A percentile compares a stretch with the other conserved stretches of the same genome.
These are phyloP conservation scores for Tapirus terrestris DNA, from an alignment of 2,113 vertebrate species.

Conservation along the genomic window DNA sequence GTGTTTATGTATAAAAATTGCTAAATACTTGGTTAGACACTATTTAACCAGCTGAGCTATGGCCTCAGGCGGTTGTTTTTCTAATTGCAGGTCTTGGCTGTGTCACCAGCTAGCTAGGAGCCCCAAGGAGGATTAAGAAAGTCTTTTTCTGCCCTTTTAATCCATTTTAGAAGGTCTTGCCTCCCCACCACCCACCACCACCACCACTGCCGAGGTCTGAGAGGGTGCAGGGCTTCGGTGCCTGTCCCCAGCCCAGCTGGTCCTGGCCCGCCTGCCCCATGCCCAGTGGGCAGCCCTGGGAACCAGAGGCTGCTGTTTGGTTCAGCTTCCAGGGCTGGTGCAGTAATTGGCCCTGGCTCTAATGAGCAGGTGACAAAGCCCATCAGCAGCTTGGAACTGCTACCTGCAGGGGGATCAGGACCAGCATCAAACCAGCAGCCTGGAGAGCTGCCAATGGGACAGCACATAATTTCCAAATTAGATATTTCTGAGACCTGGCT, in stretches of 20 bases:
- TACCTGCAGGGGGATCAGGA: background rate
- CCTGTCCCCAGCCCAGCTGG: background rate
- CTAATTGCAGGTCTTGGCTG: constrained; percentile 27
- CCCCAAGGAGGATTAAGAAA: background rate
- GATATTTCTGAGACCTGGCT: constrained; percentile 34
- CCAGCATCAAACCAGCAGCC: background rate
- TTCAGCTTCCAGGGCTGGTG: background rate
- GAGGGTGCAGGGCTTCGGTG: background rate
- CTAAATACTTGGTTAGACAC: background rate
- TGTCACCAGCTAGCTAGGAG: constrained; percentile 6
- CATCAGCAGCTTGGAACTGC: background rate
- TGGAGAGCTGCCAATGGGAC: constrained; percentile 21
- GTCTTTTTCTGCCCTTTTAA: background rate
- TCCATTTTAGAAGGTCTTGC: background rate
- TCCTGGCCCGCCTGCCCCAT: background rate
- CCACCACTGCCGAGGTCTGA: rapidly evolving
- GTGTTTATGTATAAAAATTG: background rate
- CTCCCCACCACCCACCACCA: background rate
- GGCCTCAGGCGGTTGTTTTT: background rate
- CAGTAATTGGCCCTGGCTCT: background rate
- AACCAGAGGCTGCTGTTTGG: background rate
- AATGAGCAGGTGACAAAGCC: constrained; percentile 52
- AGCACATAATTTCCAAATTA: constrained; percentile 66
- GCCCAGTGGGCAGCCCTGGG: background rate
- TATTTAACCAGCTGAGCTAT: background rate